Base-by-base conservation (phyloP, 1,140 invertebrate genomes). In the Apis florea region DNA sequence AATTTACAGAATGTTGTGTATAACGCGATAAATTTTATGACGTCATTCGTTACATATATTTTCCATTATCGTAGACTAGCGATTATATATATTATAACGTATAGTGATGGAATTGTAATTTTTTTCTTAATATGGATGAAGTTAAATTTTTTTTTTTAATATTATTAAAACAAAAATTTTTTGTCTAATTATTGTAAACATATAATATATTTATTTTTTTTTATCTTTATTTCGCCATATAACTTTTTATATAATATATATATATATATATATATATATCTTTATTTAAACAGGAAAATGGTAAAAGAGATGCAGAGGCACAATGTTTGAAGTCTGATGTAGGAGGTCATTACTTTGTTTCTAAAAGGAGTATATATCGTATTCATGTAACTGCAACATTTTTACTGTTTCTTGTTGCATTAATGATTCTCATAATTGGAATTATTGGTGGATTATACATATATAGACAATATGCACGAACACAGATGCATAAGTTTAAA, bases 401-500 rank as follows among this genome's bases (percentile, higher is more conserved):
- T 40, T 95, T 96, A 86, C 92, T 98, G n/a, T 95, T 96, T 73
- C 92, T 98, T 31, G 95, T 96, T 47, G 96, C 96, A 1, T 88
- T 97, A 1, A 89, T 96, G 54, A 95, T 97, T 3, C 95, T 97
- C 89, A 95, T 96, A 66, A 95, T 96, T 87, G 97, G 97, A 11
- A 95, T 98, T 53, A 94, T 97, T 71, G 96, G 96, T 47, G 97
- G 97, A 21, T 94, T 96, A 61, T 96, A 96, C 88, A 93, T 98
- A 40, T 98, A 97, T 92, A 95, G 95, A n/a, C 95, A 97, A 76
- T 96, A 97, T 91, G 93, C 95, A 3, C 95, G 95, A 54, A 92
- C 94, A 56, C 94, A 95, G 91, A 93, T 95, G 89, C 94, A 95
- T 15, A 94, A 94, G 90, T 94, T 95, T 87, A 94, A 94, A 73